Evolutionary conservation across 37 sponge, comb jelly and placozoan species (phyloP), one percentile per base, ranked within the genome.

Genomic region (Dysidea cf. avara): DNA sequence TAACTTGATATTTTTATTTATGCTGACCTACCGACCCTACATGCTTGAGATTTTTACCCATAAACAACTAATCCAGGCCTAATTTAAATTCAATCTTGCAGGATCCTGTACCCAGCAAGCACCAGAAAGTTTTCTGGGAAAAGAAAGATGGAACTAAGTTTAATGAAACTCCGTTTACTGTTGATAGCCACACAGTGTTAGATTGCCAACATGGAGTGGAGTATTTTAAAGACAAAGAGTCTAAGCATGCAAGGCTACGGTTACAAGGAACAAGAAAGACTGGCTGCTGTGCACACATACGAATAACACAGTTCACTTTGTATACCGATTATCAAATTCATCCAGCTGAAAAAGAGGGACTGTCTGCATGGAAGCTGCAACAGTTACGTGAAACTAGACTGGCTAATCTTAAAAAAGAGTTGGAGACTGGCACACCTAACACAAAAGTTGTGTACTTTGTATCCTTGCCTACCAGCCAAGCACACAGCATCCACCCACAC

Each of bases 191-290:
- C 36, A 70, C 32, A 54, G 40, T 53, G 21, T 20, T 70, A 33
- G 71, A 70, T 30, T 70, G 71, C 36, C 71, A 70, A 26, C 51
- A 37, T 31, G 71, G 71, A 3, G 2, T 7, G 2, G 3, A 53
- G 31, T 70, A 70, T 32, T 70, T 31, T 53, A n/a, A 70, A 31
- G 22, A 53, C 33, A 51, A 53, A 32, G 6, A 53, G n/a, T 14
- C 55, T 18, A 51, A 70, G 5, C 17, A n/a, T 14, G 52, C 24
- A 53, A 22, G 71, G 14, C 34, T 37, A 3, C 3, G 36, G 4
- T 36, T 70, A 18, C 71, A 70, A 32, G 71, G 71, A 70, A 68
- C 56, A 4, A 52, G 71, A 35, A 70, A 70, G 36, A 37, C 51
- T 30, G 71, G 71, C 20, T 70, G 71, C 34, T 33, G 30, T 51